Conservation (phyloP, 2,113 vertebrate genomes). For the human region GRCh38 chr2:99397501-99398000, state of each 20-base stretch:
- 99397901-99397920: neutral
- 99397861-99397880: neutral
- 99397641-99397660: fast-evolving
- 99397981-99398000: neutral
- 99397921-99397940: fast-evolving
- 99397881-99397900: neutral
- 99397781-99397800: neutral
- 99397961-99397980: neutral
- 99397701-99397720: neutral
- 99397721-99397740: neutral
- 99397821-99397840: neutral
- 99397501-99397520: neutral
- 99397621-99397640: neutral
- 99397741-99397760: neutral
- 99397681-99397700: neutral
- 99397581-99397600: fast-evolving
- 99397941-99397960: neutral
- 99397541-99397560: neutral
- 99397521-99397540: neutral
- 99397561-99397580: neutral
- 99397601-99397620: no score
- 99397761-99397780: neutral
- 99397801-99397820: neutral
- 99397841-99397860: neutral
- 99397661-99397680: neutral